Evolutionary conservation across 2,113 vertebrate species (phyloP).

Genomic region (Machaerirhynchus nigripectus): DNA sequence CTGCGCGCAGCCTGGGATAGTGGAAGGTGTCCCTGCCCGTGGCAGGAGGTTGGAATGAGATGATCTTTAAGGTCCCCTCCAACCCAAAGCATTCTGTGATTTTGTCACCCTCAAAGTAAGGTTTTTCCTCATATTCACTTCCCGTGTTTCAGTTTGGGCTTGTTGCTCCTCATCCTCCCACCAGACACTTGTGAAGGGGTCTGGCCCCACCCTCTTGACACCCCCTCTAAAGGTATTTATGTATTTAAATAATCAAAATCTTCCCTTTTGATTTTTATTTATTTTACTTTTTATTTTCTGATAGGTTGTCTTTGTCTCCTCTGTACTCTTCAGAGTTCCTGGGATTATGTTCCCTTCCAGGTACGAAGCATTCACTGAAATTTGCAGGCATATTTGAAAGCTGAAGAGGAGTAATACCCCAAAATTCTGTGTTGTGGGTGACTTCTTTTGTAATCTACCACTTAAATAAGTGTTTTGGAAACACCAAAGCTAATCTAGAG

Average conservation of each 20-base stretch:
- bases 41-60: background rate
- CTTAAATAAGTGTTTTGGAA: background rate
- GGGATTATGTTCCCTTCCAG: conserved; percentile 88
- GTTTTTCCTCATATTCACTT: background rate
- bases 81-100: background rate
- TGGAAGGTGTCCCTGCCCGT: background rate
- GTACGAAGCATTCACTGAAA: conserved; percentile 55
- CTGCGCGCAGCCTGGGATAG: rapidly evolving
- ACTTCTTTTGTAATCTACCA: background rate
- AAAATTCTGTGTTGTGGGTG: background rate
- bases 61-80: background rate
- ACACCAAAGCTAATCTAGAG: background rate
- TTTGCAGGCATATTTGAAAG: background rate
- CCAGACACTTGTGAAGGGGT: background rate
- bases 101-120: background rate
- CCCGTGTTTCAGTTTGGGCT: background rate
- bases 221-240: background rate
- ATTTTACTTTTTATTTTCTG: background rate
- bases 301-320: conserved; percentile 81
- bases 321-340: conserved; percentile 78
- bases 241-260: background rate
- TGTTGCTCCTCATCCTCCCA: background rate
- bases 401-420: background rate
- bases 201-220: background rate
- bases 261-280: background rate